These are phyloP conservation scores for Scartelaos histophorus DNA, from an alignment of 2,113 vertebrate genomes.

Conservation along the genomic window DNA sequence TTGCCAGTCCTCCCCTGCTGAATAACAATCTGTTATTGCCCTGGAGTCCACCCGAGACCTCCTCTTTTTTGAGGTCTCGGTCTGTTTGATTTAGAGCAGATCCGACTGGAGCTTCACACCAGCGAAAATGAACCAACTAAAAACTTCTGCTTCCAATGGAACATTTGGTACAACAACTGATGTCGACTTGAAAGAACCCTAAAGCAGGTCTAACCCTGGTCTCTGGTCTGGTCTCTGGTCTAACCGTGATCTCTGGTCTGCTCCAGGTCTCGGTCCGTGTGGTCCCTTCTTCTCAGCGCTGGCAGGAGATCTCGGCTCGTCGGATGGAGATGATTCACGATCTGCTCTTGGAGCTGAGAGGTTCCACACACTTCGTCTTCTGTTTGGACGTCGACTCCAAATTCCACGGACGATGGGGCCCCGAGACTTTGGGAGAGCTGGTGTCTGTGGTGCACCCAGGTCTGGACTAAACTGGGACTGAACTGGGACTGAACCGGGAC, in stretches of 20 bases:
- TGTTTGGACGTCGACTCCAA: slow-evolving; percentile 76
- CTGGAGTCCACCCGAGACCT: too few relatives aligned
- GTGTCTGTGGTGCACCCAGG: slow-evolving; percentile 75
- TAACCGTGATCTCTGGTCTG: neutral
- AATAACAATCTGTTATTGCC: too few relatives aligned
- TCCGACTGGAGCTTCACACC: too few relatives aligned
- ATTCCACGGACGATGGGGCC: slow-evolving; percentile 72
- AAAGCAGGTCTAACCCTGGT: too few relatives aligned
- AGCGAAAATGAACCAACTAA: too few relatives aligned
- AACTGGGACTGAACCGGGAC: neutral
- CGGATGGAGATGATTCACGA: slow-evolving; percentile 75
- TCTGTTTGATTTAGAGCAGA: too few relatives aligned
- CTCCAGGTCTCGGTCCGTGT: slow-evolving; percentile 17
- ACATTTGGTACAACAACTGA: too few relatives aligned
- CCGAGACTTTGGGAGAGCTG: slow-evolving; percentile 69
- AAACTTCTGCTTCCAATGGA: too few relatives aligned
- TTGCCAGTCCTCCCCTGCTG: too few relatives aligned
- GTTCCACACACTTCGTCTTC: slow-evolving; percentile 70
- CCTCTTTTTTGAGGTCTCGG: too few relatives aligned
- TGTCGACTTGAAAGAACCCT: too few relatives aligned
- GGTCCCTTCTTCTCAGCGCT: slow-evolving; percentile 40
- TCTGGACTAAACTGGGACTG: slow-evolving; percentile 13
- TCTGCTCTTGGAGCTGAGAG: slow-evolving; percentile 49
- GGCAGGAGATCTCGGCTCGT: slow-evolving; percentile 77
- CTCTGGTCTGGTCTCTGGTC: neutral